These are phyloP conservation scores for Pedetes capensis DNA, from an alignment of 2,113 vertebrate species.

Conservation along the genomic window DNA sequence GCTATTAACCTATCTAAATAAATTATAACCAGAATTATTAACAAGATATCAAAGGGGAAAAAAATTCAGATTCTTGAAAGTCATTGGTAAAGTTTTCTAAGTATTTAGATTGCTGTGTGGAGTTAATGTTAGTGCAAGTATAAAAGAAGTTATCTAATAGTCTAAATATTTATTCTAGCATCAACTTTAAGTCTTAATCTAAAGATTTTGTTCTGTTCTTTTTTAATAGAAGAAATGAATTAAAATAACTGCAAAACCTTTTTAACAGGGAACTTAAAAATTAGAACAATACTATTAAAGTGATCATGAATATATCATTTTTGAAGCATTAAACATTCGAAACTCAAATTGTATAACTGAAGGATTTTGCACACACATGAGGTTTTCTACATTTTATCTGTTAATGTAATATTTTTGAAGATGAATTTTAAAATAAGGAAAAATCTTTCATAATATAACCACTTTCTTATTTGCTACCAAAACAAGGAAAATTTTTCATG, in stretches of 20 bases:
- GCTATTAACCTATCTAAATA: slow-evolving; percentile 55
- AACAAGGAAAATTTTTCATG: slow-evolving; percentile 75
- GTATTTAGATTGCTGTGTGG: neutral
- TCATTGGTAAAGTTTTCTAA: slow-evolving; percentile 26
- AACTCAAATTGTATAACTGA: slow-evolving; percentile 41
- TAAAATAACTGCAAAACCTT: slow-evolving; percentile 37
- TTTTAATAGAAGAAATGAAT: slow-evolving; percentile 50
- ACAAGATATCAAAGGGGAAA: slow-evolving; percentile 4
- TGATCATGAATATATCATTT: slow-evolving; percentile 28
- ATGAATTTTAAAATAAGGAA: slow-evolving; percentile 59
- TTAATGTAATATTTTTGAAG: slow-evolving; percentile 64
- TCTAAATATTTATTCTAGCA: slow-evolving; percentile 73
- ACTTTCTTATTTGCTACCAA: slow-evolving; percentile 73
- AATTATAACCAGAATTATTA: slow-evolving; percentile 56
- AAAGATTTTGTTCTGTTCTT: slow-evolving; percentile 49
- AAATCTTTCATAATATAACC: slow-evolving; percentile 69
- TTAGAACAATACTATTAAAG: slow-evolving; percentile 50
- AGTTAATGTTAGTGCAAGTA: slow-evolving; percentile 11
- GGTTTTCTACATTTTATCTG: slow-evolving; percentile 27
- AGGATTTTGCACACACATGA: slow-evolving; percentile 28
- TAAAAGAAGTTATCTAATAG: slow-evolving; percentile 58
- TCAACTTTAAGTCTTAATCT: slow-evolving; percentile 64
- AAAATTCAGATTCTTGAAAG: slow-evolving; percentile 33
- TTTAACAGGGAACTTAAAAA: slow-evolving; percentile 54
- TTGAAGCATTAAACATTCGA: slow-evolving; percentile 52